A percentile compares a stretch with the other conserved stretches of the same genome.
phyloP scores from a whole-genome alignment of 1,140 invertebrate genomes.

The Caerostris extrusa region DNA sequence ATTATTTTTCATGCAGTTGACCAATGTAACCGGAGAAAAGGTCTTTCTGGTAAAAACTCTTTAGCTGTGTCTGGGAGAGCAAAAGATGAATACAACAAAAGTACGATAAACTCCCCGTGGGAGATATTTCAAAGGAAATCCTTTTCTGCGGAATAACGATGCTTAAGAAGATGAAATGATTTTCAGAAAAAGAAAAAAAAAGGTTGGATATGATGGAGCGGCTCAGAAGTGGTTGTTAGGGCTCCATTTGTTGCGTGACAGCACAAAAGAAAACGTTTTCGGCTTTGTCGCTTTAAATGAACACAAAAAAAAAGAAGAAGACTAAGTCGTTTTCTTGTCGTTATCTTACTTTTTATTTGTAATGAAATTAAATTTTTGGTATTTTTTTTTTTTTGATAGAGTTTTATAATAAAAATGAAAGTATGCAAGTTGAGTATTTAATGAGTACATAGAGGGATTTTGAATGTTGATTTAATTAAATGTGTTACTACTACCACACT shows the following conservation, averaged over 20 bases:
- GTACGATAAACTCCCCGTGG: neutral
- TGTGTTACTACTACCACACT: too few relatives aligned
- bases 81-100: neutral
- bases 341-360: too few relatives aligned
- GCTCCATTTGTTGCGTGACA: neutral
- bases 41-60: neutral
- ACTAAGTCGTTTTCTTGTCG: too few relatives aligned
- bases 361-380: too few relatives aligned
- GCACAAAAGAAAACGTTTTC: neutral
- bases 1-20: neutral
- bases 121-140: neutral
- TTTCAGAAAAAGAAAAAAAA: neutral
- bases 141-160: neutral
- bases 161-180: constrained; percentile 26
- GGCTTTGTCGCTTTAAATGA: neutral
- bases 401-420: too few relatives aligned
- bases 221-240: neutral
- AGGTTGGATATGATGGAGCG: neutral
- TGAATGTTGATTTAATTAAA: too few relatives aligned
- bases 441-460: too few relatives aligned
- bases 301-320: neutral
- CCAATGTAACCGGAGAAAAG: neutral
- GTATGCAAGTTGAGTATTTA: too few relatives aligned
- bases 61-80: neutral
- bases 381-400: too few relatives aligned